A percentile compares a stretch with the other conserved stretches of the same genome.
phyloP scores from a whole-genome alignment of 2,888 invertebrate genomes.

The Apodemia arnacis region DNA sequence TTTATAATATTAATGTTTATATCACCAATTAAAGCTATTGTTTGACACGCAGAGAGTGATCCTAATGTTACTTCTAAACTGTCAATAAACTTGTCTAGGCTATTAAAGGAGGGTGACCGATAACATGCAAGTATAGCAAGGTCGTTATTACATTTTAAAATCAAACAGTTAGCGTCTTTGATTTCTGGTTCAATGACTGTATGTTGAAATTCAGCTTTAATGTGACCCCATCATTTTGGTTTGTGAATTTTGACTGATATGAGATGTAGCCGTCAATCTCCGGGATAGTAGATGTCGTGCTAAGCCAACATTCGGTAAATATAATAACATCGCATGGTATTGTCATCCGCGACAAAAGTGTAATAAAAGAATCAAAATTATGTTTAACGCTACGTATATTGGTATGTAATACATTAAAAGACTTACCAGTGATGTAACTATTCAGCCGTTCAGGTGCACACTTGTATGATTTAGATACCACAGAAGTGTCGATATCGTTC shows the following conservation, averaged over 20 bases:
- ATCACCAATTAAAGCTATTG: background rate
- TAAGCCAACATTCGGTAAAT: constrained; percentile 14
- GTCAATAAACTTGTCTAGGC: background rate
- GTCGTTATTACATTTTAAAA: too few species aligned
- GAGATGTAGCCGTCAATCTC: background rate
- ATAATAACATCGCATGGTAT: constrained; percentile 1
- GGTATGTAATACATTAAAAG: constrained; percentile 4
- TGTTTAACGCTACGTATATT: constrained; percentile 9
- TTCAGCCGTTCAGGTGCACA: background rate
- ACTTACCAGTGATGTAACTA: background rate
- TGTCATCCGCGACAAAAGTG: background rate
- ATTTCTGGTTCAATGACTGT: background rate
- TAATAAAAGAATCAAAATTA: background rate
- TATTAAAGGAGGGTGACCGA: background rate
- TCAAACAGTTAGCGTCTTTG: too few species aligned
- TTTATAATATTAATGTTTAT: background rate
- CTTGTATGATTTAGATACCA: background rate
- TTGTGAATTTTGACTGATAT: background rate
- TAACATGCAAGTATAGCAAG: background rate
- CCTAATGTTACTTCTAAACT: background rate
- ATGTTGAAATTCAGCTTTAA: background rate
- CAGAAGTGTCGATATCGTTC: background rate
- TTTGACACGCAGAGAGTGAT: background rate
- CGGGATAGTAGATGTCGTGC: background rate
- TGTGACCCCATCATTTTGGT: constrained; percentile 13